Evolutionary conservation across 2,888 invertebrate genomes (phyloP).

Genomic region (Ectropis crepuscularia): DNA sequence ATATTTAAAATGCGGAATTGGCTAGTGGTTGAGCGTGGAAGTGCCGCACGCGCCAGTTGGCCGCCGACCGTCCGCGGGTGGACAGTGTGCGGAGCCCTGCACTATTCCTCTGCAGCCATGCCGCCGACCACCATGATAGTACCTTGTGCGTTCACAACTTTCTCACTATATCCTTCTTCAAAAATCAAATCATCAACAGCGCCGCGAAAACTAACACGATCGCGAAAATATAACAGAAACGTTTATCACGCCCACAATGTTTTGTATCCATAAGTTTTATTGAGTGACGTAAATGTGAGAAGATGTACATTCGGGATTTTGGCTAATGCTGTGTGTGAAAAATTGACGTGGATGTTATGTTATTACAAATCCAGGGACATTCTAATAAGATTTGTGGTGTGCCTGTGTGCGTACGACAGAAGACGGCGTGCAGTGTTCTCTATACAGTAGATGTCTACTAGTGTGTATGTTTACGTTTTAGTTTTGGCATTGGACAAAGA

Average conservation of each 20-base stretch:
- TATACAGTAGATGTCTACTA: constrained; percentile 39
- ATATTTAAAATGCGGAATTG: constrained; percentile 82
- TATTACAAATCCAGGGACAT: constrained; percentile 60
- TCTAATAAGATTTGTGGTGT: constrained; percentile 60
- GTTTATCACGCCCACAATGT: constrained; percentile 48
- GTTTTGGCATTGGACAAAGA: constrained; percentile 75
- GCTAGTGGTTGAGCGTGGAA: constrained; percentile 70
- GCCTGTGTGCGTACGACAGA: constrained; percentile 14
- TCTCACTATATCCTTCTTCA: constrained; percentile 28
- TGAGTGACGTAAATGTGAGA: constrained; percentile 53
- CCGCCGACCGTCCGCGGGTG: constrained; percentile 77
- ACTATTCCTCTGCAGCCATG: constrained; percentile 71
- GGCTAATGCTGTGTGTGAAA: constrained; percentile 55
- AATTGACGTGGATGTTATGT: constrained; percentile 55
- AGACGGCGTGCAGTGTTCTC: constrained; percentile 61
- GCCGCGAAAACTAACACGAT: constrained; percentile 33
- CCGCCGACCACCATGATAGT: constrained; percentile 83
- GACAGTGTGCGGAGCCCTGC: constrained; percentile 70
- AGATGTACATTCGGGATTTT: constrained; percentile 52
- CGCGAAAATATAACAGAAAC: constrained; percentile 40
- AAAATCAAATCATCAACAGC: constrained; percentile 18
- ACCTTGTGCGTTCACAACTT: constrained; percentile 74
- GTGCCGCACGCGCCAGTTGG: constrained; percentile 71
- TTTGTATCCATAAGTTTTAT: constrained; percentile 49
- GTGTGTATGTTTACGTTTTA: constrained; percentile 74